These are phyloP conservation scores for Tiliacea citrago DNA, from an alignment of 2,888 invertebrate species.

Conservation along the genomic window DNA sequence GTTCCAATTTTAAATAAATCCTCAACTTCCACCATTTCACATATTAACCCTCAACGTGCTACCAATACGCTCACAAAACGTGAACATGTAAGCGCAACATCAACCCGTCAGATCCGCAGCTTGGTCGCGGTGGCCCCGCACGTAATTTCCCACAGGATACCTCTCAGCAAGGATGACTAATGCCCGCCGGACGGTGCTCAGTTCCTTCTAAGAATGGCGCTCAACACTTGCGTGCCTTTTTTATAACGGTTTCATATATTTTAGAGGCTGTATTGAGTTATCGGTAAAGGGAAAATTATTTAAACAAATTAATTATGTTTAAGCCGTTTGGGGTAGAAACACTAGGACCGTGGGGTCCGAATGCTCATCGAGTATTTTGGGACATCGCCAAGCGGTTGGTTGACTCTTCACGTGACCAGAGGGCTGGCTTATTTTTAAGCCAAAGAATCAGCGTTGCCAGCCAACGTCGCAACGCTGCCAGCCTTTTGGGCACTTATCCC, in stretches of 20 bases:
- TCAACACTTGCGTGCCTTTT: slow-evolving; percentile 60
- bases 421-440: no score
- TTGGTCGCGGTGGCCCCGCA: slow-evolving; percentile 67
- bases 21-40: slow-evolving; percentile 2
- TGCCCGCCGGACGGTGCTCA: slow-evolving; percentile 80
- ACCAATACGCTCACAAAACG: slow-evolving; percentile 50
- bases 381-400: no score
- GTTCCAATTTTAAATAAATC: neutral
- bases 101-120: slow-evolving; percentile 64
- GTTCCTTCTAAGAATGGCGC: slow-evolving; percentile 68
- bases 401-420: no score
- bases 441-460: no score
- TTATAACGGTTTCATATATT: slow-evolving; percentile 35
- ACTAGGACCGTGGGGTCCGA: no score
- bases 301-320: no score
- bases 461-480: no score
- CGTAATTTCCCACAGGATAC: slow-evolving; percentile 88
- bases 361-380: no score
- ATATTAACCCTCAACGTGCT: slow-evolving; percentile 34
- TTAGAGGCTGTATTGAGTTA: neutral
- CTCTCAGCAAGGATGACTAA: slow-evolving; percentile 87
- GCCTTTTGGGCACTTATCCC: no score
- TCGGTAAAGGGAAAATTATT: neutral
- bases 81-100: slow-evolving; percentile 56
- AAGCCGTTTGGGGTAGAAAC: no score